Conservation (phyloP, 2,797 vertebrate genomes). For the Synaphobranchus kaupii region DNA sequence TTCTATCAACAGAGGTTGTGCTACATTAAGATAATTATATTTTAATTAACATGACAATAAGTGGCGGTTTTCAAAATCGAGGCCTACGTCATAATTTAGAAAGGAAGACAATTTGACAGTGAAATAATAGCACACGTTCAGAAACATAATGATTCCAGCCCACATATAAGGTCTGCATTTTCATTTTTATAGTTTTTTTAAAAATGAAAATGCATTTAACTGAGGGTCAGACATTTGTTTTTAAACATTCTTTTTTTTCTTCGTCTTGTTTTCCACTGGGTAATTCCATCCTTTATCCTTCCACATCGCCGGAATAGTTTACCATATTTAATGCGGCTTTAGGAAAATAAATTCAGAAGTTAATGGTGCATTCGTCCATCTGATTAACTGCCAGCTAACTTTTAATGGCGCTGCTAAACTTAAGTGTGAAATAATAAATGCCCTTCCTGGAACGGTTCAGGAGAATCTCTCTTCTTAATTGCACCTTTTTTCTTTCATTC, state of each 20-base stretch:
- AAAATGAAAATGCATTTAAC: background rate
- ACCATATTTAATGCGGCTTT: conserved; percentile 70
- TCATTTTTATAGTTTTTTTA: background rate
- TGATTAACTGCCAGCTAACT: conserved; percentile 72
- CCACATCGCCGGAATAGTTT: conserved; percentile 74
- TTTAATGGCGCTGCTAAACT: conserved; percentile 69
- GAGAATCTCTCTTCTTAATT: conserved; percentile 54
- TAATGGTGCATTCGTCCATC: conserved; percentile 75
- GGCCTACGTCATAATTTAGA: background rate
- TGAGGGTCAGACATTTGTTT: background rate
- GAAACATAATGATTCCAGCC: background rate
- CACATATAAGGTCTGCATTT: background rate
- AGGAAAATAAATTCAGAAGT: conserved; percentile 69
- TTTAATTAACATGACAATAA: background rate
- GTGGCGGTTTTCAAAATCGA: background rate
- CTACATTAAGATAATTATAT: background rate
- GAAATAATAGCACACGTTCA: background rate
- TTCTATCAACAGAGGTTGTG: background rate
- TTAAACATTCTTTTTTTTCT: background rate
- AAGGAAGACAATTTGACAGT: background rate
- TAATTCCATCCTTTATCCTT: conserved; percentile 52
- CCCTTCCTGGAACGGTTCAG: conserved; percentile 13
- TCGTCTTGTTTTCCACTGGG: background rate
- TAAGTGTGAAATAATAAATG: conserved; percentile 24
- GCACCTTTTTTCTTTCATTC: conserved; percentile 35